Evolutionary conservation across 2,888 invertebrate species (phyloP), one percentile per base, ranked within the genome.

Genomic region (Mongoloraphidia duomilia): DNA sequence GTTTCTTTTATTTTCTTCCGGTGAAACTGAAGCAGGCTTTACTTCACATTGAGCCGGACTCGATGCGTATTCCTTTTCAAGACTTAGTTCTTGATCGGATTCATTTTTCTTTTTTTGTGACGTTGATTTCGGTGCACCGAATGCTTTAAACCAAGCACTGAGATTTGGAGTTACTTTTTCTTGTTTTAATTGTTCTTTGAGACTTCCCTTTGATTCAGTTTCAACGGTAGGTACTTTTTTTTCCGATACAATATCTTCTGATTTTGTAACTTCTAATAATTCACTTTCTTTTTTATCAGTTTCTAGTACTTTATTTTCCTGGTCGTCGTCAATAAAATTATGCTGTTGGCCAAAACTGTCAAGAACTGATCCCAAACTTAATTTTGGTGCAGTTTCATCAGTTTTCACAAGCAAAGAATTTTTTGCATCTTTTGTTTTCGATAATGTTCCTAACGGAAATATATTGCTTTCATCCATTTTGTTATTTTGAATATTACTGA

Each of bases 61-160:
- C 26, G 34, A 42, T 5, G 34, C 37, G 13, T 36, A n/a, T 9
- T 48, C 48, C 5, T 36, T 38, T 10, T 43, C 42, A 33, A 34
- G 13, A 9, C 17, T 34, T 2, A 9, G 17, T 11, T 48, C 48
- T 5, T 26, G n/a, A 37, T 48, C 48, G 2, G 35, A 26, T 17
- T 42, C 42, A 9, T 14, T 13, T 13, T 48, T 42, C 12, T 40
- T 41, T 63, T 81, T 85, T 62, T 83, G 84, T 43, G 74, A 74
- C 1, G 63, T 57, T 2, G 72, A 63, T 52, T 89, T 89, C 1
- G 91, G 90, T 1, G 85, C 84, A 9, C 91, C 90, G 63, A 92
- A 91, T 0, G 91, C 91, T 67, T 89, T 90, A 54, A 91, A 87
- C 91, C 91, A 92, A 34, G 89, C 91, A 62, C 88, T 90, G 49